Conservation (phyloP, 2,888 invertebrate genomes). For the Yponomeuta plumbellus region DNA sequence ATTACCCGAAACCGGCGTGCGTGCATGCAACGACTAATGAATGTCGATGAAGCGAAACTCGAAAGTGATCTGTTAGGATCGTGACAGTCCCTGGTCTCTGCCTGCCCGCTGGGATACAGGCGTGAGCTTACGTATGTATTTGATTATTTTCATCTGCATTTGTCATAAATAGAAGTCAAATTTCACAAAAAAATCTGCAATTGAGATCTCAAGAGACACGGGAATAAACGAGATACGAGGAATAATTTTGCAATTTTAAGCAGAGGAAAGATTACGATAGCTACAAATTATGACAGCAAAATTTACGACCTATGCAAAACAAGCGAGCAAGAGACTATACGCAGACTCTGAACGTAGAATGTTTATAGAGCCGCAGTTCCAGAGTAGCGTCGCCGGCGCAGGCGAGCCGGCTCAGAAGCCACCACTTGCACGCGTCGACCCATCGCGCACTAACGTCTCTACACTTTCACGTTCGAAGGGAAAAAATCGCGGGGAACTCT, state of each 20-base stretch:
- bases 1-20: no score
- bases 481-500: conserved; percentile 52
- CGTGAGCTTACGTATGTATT: no score
- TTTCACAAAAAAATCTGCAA: background rate
- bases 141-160: no score
- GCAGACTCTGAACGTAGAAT: background rate
- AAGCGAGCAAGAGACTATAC: conserved; percentile 5
- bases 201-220: background rate
- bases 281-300: background rate
- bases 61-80: no score
- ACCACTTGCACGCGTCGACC: conserved; percentile 49
- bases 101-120: no score
- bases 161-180: background rate
- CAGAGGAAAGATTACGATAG: no score
- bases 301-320: background rate
- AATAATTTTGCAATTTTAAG: background rate
- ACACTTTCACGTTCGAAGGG: conserved; percentile 57
- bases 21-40: no score
- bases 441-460: conserved; percentile 60
- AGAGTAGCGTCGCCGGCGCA: background rate
- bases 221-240: background rate
- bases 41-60: no score
- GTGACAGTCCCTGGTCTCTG: no score
- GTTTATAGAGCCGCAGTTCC: background rate
- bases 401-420: background rate